A percentile compares a stretch with the other conserved stretches of the same genome.
phyloP scores from a whole-genome alignment of 2,797 vertebrate species.

The Mormyrops attenuatus region DNA sequence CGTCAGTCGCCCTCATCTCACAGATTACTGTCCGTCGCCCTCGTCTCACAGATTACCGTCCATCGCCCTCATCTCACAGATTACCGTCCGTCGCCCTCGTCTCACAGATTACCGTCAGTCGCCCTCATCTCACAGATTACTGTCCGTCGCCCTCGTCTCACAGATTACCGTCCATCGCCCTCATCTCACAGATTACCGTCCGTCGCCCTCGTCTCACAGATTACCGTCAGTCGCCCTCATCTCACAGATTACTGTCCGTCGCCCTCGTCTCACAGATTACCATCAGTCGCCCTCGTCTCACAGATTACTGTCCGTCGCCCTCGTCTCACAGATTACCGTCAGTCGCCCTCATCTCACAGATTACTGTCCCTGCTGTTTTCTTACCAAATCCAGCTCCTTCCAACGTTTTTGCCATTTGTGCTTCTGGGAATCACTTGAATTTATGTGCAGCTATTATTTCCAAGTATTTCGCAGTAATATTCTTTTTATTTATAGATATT shows the following conservation, averaged over 20 bases:
- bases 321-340: background rate
- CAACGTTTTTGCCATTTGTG: background rate
- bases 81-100: background rate
- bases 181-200: background rate
- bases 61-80: background rate
- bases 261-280: background rate
- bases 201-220: background rate
- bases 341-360: background rate
- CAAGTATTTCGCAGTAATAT: background rate
- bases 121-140: background rate
- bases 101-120: background rate
- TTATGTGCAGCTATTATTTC: background rate
- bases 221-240: background rate
- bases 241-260: background rate
- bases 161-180: background rate
- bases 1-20: background rate
- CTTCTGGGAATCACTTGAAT: background rate
- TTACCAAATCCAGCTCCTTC: background rate
- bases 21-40: background rate
- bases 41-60: background rate
- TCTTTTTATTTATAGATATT: slow-evolving; percentile 14
- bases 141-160: background rate
- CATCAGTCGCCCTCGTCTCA: background rate
- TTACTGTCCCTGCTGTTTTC: background rate
- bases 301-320: background rate